Conservation (phyloP, 1,140 invertebrate species). For the Leptonema lineaticorne region DNA sequence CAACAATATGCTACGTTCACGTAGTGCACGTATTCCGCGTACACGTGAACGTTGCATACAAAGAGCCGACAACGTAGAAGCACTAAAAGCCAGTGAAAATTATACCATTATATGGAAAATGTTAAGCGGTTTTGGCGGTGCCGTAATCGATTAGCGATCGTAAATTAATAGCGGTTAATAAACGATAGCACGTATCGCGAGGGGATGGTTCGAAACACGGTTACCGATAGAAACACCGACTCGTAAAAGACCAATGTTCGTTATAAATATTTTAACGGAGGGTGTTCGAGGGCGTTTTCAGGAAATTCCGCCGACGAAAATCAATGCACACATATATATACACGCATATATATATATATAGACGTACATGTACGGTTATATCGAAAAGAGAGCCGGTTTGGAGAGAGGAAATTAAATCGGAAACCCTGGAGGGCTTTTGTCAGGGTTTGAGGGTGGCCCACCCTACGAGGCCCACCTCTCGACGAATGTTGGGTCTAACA, state of each 20-base stretch:
- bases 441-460: not conserved
- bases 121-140: not conserved
- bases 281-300: not conserved
- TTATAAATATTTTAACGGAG: conserved; percentile 10
- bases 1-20: too few relatives aligned
- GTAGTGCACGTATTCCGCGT: too few relatives aligned
- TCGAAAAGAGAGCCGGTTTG: not conserved
- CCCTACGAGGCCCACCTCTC: not conserved
- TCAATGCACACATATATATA: conserved; percentile 15
- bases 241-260: not conserved
- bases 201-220: too few relatives aligned
- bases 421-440: conserved; percentile 17
- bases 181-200: not conserved
- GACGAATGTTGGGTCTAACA: not conserved
- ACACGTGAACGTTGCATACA: too few relatives aligned
- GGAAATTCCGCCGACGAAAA: conserved; percentile 18
- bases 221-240: too few relatives aligned
- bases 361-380: not conserved
- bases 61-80: too few relatives aligned
- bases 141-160: not conserved
- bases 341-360: not conserved
- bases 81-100: too few relatives aligned
- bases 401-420: conserved; percentile 31
- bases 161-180: not conserved
- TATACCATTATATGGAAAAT: too few relatives aligned